Evolutionary conservation across 2,797 vertebrate genomes (phyloP).

Genomic region (Labeo calbasu): DNA sequence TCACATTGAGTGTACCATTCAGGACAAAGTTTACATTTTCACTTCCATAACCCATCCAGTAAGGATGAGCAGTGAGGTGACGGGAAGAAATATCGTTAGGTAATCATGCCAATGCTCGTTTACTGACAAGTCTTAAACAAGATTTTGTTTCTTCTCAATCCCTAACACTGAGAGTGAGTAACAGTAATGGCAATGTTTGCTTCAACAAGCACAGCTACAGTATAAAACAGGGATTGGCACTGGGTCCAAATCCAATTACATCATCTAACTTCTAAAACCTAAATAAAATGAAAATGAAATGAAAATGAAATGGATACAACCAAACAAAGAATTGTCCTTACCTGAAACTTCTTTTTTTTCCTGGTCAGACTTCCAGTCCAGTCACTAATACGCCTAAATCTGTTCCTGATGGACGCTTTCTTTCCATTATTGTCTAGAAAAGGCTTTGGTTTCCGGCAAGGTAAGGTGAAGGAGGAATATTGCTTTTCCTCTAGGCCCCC

Average conservation of each 20-base stretch:
- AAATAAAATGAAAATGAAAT: background rate
- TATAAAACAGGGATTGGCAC: background rate
- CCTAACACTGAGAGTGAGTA: background rate
- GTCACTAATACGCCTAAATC: conserved; percentile 88
- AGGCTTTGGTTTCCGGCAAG: conserved; percentile 76
- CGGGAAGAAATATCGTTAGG: too few relatives aligned
- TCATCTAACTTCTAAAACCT: background rate
- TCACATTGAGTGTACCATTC: too few relatives aligned
- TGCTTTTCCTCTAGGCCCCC: conserved; percentile 65
- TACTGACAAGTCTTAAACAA: too few relatives aligned
- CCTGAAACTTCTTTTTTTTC: conserved; percentile 91
- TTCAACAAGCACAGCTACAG: background rate
- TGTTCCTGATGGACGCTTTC: conserved; percentile 87
- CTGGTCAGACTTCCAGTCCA: conserved; percentile 94
- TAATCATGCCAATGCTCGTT: too few relatives aligned
- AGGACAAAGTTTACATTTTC: background rate
- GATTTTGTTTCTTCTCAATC: too few relatives aligned
- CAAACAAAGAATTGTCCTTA: conserved; percentile 59
- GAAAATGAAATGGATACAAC: background rate
- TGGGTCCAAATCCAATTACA: background rate
- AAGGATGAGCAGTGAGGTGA: background rate
- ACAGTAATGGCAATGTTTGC: background rate
- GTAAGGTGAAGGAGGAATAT: conserved; percentile 84
- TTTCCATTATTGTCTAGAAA: conserved; percentile 72
- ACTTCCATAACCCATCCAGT: background rate